Evolutionary conservation across 2,888 invertebrate genomes (phyloP), one percentile per base, ranked within the genome.

Genomic region (Epirrhoe alternata): DNA sequence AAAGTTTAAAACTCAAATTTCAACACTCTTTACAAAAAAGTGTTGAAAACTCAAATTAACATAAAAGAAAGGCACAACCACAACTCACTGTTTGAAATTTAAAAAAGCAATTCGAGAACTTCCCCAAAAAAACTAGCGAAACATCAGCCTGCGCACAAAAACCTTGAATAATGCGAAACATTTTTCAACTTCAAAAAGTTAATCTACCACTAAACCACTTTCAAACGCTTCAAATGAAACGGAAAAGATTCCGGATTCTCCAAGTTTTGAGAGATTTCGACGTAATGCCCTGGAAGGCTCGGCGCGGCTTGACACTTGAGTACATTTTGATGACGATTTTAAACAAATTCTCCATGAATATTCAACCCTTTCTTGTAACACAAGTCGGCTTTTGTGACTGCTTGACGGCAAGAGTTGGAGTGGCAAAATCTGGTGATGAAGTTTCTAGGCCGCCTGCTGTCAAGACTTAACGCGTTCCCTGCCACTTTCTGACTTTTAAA

Each of bases 121-220:
- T 54, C n/a, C 35, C 52, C 31, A 35, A 49, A 47, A 61, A 62
- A 59, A 60, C 63, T 63, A 62, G 12, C 38, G 31, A 47, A 67
- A 56, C 63, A 60, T 56, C 42, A 51, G 24, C 45, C 47, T 10
- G 31, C 49, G 45, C 38, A 47, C 38, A 69, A 72, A 70, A 72
- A 72, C 62, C 62, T 51, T 62, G 69, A 68, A 66, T 61, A 68
- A 73, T 64, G 69, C 64, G 59, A 72, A 74, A 69, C 69, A 70
- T 74, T 74, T 70, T 69, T 74, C 72, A 72, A 70, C 69, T 68
- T 72, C 69, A 67, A 71, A 71, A 74, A 74, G 74, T 74, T 72
- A 68, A 74, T 69, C 53, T 69, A 65, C 69, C 62, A 64, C 72
- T 73, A 70, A 71, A 73, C 71, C 68, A 68, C 61, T 68, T 69